Conservation (phyloP, 1,140 invertebrate species). For the Doryteuthis pealeii region DNA sequence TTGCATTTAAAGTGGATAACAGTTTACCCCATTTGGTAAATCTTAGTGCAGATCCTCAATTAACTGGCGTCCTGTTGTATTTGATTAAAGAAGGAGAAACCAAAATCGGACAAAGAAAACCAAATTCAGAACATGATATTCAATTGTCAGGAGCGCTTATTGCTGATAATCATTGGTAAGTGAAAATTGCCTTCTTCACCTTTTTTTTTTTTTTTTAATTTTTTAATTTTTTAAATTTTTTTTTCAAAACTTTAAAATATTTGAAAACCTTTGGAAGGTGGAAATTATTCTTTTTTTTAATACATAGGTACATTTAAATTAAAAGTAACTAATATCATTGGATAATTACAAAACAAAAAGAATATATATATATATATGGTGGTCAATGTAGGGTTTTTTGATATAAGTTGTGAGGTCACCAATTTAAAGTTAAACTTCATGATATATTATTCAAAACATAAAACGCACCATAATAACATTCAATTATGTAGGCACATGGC, state of each 20-base stretch:
- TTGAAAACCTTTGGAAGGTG: background rate
- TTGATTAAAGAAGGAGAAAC: conserved; percentile 63
- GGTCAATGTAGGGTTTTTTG: too few relatives aligned
- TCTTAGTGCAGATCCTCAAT: conserved; percentile 71
- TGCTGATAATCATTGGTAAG: conserved; percentile 70
- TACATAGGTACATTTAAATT: too few relatives aligned
- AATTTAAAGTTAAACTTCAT: too few relatives aligned
- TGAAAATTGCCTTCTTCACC: conserved; percentile 18
- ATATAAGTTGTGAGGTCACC: too few relatives aligned
- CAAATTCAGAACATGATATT: conserved; percentile 63
- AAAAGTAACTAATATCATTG: too few relatives aligned
- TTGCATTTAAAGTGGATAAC: conserved; percentile 56
- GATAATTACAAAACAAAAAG: too few relatives aligned
- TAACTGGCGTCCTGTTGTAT: conserved; percentile 72
- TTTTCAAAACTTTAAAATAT: background rate
- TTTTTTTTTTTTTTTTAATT: background rate
- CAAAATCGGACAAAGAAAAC: conserved; percentile 52
- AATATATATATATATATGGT: too few relatives aligned
- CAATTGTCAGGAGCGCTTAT: conserved; percentile 69
- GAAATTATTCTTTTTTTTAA: too few relatives aligned
- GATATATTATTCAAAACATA: too few relatives aligned
- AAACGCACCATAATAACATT: too few relatives aligned
- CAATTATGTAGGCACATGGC: too few relatives aligned
- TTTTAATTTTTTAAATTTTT: background rate
- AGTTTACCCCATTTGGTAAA: conserved; percentile 66